Evolutionary conservation across 2,888 invertebrate genomes (phyloP).

Genomic region (Chrysolina haemoptera): DNA sequence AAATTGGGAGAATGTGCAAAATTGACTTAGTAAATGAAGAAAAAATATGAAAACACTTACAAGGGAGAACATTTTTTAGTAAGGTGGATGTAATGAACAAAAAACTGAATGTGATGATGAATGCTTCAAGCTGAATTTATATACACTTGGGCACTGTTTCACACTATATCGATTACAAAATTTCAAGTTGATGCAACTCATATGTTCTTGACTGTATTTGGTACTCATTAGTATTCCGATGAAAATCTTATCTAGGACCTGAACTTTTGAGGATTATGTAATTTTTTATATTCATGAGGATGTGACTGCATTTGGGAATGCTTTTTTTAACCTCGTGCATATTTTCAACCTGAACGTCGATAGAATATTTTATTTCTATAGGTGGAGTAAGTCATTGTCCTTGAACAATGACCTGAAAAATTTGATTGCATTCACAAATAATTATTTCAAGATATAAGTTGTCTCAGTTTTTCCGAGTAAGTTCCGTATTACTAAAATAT

Average conservation of each 20-base stretch:
- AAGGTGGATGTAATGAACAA: neutral
- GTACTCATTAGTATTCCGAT: constrained; percentile 21
- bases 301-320: constrained; percentile 27
- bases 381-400: neutral
- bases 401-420: too few species aligned
- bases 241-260: neutral
- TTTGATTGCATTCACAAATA: too few species aligned
- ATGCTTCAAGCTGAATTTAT: constrained; percentile 6
- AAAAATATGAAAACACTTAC: constrained; percentile 1
- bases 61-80: constrained; percentile 8
- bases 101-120: constrained; percentile 12
- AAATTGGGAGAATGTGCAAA: neutral
- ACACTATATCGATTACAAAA: constrained; percentile 5
- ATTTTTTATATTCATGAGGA: constrained; percentile 8
- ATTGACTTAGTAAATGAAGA: neutral
- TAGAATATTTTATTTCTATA: neutral
- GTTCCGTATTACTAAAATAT: too few species aligned
- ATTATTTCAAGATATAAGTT: too few species aligned
- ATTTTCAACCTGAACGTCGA: neutral
- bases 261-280: constrained; percentile 21
- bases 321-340: constrained; percentile 16
- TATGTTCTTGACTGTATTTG: constrained; percentile 27
- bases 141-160: constrained; percentile 5
- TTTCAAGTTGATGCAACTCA: constrained; percentile 13
- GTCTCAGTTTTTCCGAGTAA: too few species aligned